These are phyloP conservation scores for Apolygus lucorum DNA, from an alignment of 1,140 invertebrate species.

Conservation along the genomic window DNA sequence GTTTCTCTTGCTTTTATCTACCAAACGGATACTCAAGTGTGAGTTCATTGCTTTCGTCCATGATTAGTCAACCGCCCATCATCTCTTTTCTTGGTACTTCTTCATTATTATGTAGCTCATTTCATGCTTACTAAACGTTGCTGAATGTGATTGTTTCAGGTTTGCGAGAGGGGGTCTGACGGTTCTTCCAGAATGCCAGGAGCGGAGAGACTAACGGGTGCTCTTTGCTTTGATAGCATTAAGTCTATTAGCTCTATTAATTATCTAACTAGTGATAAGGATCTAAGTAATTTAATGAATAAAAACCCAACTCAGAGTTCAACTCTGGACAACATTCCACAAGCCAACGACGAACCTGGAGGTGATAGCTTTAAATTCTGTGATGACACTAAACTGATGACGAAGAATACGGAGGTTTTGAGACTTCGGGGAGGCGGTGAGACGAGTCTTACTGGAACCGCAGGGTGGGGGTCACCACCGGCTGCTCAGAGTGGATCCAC, in stretches of 20 bases:
- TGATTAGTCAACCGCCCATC: no score
- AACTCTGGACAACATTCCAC: conserved; percentile 47
- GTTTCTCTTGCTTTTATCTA: no score
- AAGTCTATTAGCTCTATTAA: conserved; percentile 33
- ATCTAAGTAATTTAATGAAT: conserved; percentile 30
- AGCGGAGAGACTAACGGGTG: conserved; percentile 26
- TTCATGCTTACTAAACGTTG: no score
- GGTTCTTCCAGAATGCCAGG: conserved; percentile 26
- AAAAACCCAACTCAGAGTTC: conserved; percentile 46
- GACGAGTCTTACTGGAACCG: conserved; percentile 57
- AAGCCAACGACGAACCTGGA: conserved; percentile 47
- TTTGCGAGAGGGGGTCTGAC: conserved; percentile 25
- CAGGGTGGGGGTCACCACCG: conserved; percentile 64
- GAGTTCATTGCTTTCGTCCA: no score
- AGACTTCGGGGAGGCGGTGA: conserved; percentile 66
- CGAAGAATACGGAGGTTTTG: conserved; percentile 52
- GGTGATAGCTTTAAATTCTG: conserved; percentile 31
- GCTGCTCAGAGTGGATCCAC: conserved; percentile 40
- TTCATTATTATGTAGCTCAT: no score
- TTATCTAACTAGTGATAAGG: conserved; percentile 35
- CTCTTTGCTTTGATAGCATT: conserved; percentile 30
- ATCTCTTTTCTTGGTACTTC: no score
- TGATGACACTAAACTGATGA: conserved; percentile 36
- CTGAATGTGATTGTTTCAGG: conserved; percentile 24
- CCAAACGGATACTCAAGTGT: no score